Evolutionary conservation across 1,140 invertebrate species (phyloP).

Genomic region (Eueides isabella): DNA sequence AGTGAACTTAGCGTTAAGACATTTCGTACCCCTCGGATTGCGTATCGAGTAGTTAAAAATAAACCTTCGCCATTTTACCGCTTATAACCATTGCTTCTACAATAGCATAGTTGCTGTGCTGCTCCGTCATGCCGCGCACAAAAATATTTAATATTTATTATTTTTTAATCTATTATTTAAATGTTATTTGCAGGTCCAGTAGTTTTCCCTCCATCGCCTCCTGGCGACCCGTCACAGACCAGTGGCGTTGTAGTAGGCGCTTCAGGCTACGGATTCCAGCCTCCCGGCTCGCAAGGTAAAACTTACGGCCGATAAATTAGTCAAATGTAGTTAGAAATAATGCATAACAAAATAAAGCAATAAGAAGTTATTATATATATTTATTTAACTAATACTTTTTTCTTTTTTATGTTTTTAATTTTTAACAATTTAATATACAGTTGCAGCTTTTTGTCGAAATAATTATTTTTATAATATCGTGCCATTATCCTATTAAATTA

Average conservation of each 20-base stretch:
- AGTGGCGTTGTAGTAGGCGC: conserved; percentile 88
- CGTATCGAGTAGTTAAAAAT: no score
- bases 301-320: conserved; percentile 61
- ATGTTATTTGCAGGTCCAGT: conserved; percentile 83
- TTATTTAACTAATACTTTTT: conserved; percentile 1
- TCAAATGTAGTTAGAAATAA: conserved; percentile 64
- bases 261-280: conserved; percentile 89
- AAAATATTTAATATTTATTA: no score
- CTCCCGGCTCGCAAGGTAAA: conserved; percentile 84
- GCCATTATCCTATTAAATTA: conserved; percentile 4
- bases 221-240: conserved; percentile 84
- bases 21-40: no score
- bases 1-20: no score
- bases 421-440: background rate
- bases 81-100: no score
- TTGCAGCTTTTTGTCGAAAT: background rate
- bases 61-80: no score
- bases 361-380: conserved; percentile 30
- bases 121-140: no score
- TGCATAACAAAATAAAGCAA: conserved; percentile 33
- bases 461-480: background rate
- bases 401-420: background rate
- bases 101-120: no score
- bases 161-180: no score
- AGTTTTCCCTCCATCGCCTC: conserved; percentile 86